A percentile compares a stretch with the other conserved stretches of the same genome.
Evolutionary conservation across 2,797 vertebrate genomes (phyloP).

Genomic region (Anolis apletophallus): DNA sequence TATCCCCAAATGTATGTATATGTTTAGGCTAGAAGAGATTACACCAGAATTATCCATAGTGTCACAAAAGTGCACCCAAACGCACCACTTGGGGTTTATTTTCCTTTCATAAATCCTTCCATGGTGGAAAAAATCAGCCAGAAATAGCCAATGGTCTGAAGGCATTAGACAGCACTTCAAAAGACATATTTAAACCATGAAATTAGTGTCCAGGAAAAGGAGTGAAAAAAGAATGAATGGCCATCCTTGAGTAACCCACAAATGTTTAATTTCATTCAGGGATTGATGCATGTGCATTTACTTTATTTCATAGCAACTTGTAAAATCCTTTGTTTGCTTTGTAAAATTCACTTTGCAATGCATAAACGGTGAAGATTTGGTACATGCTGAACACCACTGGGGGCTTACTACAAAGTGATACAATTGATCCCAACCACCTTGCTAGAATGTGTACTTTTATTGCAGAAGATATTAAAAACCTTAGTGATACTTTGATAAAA

Average conservation of each 20-base stretch:
- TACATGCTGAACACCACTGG: not conserved
- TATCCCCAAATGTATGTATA: too few relatives aligned
- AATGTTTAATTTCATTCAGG: conserved; percentile 2
- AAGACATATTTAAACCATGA: not conserved
- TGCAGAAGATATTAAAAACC: conserved; percentile 48
- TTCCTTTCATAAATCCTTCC: too few relatives aligned
- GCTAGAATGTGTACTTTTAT: conserved; percentile 44
- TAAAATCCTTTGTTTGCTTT: not conserved
- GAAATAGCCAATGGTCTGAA: not conserved
- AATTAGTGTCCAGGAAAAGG: not conserved
- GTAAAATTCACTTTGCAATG: not conserved
- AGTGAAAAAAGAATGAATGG: not conserved
- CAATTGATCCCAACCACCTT: conserved; percentile 10
- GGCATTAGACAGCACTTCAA: not conserved
- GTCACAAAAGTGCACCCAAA: too few relatives aligned
- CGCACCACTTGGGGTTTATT: too few relatives aligned
- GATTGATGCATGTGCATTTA: not conserved
- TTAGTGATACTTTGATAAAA: conserved; percentile 55
- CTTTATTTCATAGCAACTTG: not conserved
- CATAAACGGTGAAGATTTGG: not conserved
- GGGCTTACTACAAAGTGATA: conserved; percentile 34
- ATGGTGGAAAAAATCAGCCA: too few relatives aligned
- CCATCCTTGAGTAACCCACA: not conserved
- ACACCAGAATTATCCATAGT: too few relatives aligned
- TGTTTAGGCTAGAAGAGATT: too few relatives aligned